Percentiles rank a stretch among this genome's conserved stretches.
Evolutionary conservation across 2,113 vertebrate genomes (phyloP).

Genomic region (Gobiocypris rarus): DNA sequence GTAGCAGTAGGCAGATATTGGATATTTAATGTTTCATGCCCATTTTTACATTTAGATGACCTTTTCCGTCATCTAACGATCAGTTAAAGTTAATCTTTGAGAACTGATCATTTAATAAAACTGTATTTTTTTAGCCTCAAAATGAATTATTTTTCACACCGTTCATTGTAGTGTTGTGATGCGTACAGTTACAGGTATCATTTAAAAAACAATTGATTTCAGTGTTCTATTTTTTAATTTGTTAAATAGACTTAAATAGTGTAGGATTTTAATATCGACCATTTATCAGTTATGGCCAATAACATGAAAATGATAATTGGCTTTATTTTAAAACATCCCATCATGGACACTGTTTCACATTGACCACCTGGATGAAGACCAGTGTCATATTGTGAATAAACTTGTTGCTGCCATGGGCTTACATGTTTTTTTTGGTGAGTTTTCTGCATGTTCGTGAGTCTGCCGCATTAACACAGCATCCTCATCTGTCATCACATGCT

Average conservation of each 20-base stretch:
- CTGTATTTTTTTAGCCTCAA: not conserved
- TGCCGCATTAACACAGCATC: not conserved
- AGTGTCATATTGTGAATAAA: not conserved
- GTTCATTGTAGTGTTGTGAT: not conserved
- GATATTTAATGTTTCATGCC: not conserved
- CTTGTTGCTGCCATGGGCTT: not conserved
- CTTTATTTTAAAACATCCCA: no score
- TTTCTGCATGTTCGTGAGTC: not conserved
- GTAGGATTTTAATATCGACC: not conserved
- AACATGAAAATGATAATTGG: not conserved
- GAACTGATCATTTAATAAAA: not conserved
- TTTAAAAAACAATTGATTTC: not conserved
- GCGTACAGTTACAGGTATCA: not conserved
- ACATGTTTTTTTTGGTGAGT: not conserved
- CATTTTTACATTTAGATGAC: not conserved
- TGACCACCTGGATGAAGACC: not conserved
- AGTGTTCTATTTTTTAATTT: not conserved
- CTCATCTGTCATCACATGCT: constrained; percentile 6
- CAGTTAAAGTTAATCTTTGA: not conserved
- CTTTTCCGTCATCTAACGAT: not conserved
- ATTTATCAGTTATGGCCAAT: not conserved
- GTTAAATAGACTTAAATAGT: not conserved
- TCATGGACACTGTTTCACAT: not conserved
- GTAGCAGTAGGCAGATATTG: not conserved
- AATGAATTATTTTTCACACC: not conserved